A percentile compares a stretch with the other conserved stretches of the same genome.
Evolutionary conservation across 2,113 vertebrate species (phyloP).

Genomic region (Rattus rattus): DNA sequence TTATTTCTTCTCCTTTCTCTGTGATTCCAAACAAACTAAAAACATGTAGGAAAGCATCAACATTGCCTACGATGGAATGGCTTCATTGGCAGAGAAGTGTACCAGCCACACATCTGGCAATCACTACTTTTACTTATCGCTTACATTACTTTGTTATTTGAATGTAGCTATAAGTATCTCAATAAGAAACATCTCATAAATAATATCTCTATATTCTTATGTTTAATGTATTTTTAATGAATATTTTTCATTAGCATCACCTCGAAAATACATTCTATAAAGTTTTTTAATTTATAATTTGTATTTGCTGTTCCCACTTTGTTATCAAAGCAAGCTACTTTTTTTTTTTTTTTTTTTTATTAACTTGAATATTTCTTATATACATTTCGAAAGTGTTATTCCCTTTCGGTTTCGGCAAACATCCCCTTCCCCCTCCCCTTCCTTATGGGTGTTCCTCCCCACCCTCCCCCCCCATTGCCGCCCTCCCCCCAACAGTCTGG

Average conservation of each 20-base stretch:
- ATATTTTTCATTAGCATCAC: conserved; percentile 32
- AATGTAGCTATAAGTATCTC: conserved; percentile 54
- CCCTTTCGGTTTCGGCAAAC: no score
- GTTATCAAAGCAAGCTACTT: conserved; percentile 20
- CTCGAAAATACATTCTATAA: conserved; percentile 18
- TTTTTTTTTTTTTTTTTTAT: no score
- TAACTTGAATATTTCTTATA: no score
- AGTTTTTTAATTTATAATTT: conserved; percentile 19
- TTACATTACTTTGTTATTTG: conserved; percentile 26
- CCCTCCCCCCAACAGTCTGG: no score
- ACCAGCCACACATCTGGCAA: background rate
- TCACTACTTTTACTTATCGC: conserved; percentile 4
- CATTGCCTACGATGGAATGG: background rate
- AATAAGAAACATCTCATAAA: conserved; percentile 43
- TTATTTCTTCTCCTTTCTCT: conserved; percentile 43
- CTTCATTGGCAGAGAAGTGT: conserved; percentile 44
- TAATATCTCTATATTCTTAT: conserved; percentile 22
- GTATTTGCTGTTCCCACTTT: conserved; percentile 6
- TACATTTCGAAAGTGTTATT: no score
- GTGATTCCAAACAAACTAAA: conserved; percentile 50
- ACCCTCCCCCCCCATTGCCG: no score
- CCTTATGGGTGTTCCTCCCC: no score
- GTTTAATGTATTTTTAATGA: conserved; percentile 43
- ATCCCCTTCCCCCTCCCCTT: no score
- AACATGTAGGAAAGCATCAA: background rate